A percentile compares a stretch with the other conserved stretches of the same genome.
Conservation (phyloP, 2,888 invertebrate species). For the Phytoseiulus persimilis region DNA sequence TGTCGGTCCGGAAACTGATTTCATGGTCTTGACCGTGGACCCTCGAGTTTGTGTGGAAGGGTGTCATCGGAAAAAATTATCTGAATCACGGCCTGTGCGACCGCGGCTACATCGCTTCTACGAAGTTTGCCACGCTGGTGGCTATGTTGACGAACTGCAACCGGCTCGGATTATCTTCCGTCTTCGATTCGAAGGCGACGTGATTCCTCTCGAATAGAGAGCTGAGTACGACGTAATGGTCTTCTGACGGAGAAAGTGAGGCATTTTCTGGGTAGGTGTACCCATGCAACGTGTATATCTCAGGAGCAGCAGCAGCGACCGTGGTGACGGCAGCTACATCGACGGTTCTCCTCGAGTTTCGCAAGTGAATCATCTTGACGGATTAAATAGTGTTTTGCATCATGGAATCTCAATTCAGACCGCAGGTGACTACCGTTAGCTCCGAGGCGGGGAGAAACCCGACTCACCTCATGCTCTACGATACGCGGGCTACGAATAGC, state of each 20-base stretch:
- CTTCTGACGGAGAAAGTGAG: neutral
- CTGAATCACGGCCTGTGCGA: neutral
- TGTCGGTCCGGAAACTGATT: too few relatives aligned
- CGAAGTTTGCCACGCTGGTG: neutral
- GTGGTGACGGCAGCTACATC: neutral
- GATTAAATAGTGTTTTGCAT: neutral
- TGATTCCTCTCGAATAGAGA: neutral
- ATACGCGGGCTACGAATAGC: too few relatives aligned
- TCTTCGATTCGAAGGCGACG: neutral
- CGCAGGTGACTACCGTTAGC: neutral
- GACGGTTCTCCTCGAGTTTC: neutral
- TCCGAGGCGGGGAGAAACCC: too few relatives aligned
- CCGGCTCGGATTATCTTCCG: neutral
- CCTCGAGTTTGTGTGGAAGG: neutral
- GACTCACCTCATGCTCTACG: too few relatives aligned
- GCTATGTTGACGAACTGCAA: neutral
- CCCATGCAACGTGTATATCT: neutral
- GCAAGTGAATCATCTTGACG: neutral
- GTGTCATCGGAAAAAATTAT: neutral
- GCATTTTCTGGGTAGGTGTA: conserved; percentile 5
- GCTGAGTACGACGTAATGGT: neutral
- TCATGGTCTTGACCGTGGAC: too few relatives aligned
- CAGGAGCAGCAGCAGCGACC: neutral
- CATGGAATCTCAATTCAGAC: neutral
- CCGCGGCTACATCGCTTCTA: neutral